Percentiles rank a stretch among this genome's conserved stretches.
Conservation (phyloP, 2,888 invertebrate genomes). For the Campoplex capitator region DNA sequence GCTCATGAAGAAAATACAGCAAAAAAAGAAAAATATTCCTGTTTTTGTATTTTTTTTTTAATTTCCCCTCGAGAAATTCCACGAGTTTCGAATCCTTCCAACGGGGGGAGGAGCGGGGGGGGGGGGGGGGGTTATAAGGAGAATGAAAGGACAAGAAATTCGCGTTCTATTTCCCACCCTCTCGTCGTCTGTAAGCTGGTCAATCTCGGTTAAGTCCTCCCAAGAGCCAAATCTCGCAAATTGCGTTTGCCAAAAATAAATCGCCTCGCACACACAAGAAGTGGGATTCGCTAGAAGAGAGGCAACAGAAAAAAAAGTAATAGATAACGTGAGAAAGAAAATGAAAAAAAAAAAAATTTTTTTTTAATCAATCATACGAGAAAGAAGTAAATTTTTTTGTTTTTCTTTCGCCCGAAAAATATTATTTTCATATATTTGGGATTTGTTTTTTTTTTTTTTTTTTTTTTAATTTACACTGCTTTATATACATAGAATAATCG, state of each 20-base stretch:
- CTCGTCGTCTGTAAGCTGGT: constrained; percentile 36
- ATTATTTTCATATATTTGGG: constrained; percentile 81
- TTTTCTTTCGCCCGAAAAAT: constrained; percentile 80
- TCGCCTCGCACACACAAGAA: constrained; percentile 22
- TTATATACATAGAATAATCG: constrained; percentile 77
- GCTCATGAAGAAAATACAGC: no score
- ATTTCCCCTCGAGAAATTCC: constrained; percentile 29
- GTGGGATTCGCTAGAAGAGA: constrained; percentile 16
- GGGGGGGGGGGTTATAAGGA: not conserved
- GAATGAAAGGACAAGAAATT: constrained; percentile 16
- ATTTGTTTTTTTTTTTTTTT: constrained; percentile 60
- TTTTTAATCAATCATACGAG: constrained; percentile 35
- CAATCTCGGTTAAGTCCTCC: constrained; percentile 61
- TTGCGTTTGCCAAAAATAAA: constrained; percentile 54
- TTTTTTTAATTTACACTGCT: constrained; percentile 77
- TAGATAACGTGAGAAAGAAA: constrained; percentile 2
- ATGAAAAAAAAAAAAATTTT: constrained; percentile 5
- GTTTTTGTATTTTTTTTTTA: no score
- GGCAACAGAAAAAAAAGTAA: constrained; percentile 13
- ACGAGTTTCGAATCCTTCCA: not conserved
- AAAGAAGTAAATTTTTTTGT: constrained; percentile 5
- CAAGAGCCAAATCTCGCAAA: constrained; percentile 57
- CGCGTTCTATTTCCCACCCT: constrained; percentile 3
- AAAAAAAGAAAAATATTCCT: not conserved
- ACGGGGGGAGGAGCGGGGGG: not conserved